Evolutionary conservation across 2,113 vertebrate genomes (phyloP).

Genomic region (Cebus imitator): DNA sequence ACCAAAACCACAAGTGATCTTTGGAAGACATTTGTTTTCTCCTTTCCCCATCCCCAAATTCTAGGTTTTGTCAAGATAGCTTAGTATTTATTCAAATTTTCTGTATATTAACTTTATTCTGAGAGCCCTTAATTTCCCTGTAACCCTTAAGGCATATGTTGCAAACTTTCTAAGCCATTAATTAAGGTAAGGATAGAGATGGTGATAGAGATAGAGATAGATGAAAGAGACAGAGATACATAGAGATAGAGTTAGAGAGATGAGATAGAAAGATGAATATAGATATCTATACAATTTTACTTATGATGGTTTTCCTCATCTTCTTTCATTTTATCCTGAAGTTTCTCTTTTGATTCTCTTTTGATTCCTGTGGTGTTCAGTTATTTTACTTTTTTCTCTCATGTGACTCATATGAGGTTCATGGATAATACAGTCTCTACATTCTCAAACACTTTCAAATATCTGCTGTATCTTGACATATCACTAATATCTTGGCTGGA

Average conservation of each 20-base stretch:
- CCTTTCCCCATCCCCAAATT: neutral
- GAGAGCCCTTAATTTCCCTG: neutral
- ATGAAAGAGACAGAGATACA: neutral
- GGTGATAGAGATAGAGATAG: neutral
- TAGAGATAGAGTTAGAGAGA: neutral
- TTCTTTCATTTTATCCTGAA: neutral
- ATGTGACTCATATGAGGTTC: neutral
- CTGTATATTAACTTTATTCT: neutral
- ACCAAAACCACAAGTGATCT: neutral
- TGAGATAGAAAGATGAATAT: neutral
- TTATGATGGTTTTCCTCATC: neutral
- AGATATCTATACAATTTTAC: neutral
- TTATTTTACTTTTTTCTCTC: neutral
- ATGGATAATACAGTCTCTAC: neutral
- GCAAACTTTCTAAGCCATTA: neutral
- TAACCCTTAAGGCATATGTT: neutral
- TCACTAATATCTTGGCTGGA: neutral
- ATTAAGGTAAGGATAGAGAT: neutral
- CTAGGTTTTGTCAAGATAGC: neutral
- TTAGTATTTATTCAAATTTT: neutral
- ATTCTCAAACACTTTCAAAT: neutral
- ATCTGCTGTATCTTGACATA: neutral
- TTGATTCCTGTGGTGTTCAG: neutral
- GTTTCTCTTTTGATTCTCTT: neutral
- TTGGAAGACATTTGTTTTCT: neutral